phyloP scores from a whole-genome alignment of 2,888 invertebrate genomes.

The Suillia variegata region DNA sequence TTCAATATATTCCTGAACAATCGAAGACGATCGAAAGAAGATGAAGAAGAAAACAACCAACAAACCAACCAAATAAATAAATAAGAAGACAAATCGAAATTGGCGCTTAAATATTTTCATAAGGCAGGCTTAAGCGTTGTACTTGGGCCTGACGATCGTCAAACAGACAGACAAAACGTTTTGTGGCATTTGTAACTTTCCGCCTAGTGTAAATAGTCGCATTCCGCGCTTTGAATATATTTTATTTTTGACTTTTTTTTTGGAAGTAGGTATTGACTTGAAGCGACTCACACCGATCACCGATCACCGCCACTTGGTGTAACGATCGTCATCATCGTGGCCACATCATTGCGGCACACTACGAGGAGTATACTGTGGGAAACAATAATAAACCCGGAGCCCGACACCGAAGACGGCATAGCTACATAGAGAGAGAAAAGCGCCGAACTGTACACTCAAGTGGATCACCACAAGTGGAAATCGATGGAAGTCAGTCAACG shows the following conservation, averaged over 20 bases:
- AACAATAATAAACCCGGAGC: constrained; percentile 44
- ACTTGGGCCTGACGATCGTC: constrained; percentile 10
- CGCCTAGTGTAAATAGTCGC: constrained; percentile 14
- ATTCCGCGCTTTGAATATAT: too few relatives aligned
- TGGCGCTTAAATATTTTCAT: constrained; percentile 54
- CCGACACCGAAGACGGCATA: not conserved
- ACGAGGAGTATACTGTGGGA: constrained; percentile 41
- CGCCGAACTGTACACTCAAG: constrained; percentile 34
- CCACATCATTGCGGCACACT: not conserved
- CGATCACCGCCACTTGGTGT: not conserved
- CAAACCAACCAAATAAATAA: not conserved
- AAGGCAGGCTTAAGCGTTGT: constrained; percentile 21
- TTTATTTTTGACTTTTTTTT: too few relatives aligned
- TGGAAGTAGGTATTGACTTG: too few relatives aligned
- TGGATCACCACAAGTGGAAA: constrained; percentile 57
- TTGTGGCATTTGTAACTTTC: constrained; percentile 23
- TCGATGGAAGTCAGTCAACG: constrained; percentile 45
- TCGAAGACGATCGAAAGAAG: too few relatives aligned
- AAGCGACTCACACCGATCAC: constrained; percentile 5
- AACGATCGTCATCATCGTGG: constrained; percentile 4
- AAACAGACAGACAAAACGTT: too few relatives aligned
- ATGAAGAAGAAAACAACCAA: constrained; percentile 26
- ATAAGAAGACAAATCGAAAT: constrained; percentile 40
- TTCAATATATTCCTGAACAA: too few relatives aligned
- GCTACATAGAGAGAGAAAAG: not conserved